Evolutionary conservation across 2,888 invertebrate species (phyloP).

Genomic region (Caenorhabditis sulstoni): DNA sequence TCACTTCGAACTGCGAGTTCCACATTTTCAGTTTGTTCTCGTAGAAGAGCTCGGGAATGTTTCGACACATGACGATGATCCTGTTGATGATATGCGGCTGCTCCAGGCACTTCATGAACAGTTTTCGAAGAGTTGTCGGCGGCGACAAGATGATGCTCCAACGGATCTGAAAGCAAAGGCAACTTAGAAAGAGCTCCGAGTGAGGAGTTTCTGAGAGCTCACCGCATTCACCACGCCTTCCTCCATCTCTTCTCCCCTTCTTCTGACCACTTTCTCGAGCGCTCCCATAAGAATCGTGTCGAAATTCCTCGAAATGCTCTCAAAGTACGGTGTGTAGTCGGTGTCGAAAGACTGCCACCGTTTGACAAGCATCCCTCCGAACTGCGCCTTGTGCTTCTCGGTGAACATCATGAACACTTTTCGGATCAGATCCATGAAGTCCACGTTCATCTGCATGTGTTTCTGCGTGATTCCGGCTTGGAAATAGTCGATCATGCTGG

Average conservation of each 20-base stretch:
- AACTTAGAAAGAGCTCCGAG: too few species aligned
- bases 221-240: too few species aligned
- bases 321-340: slow-evolving; percentile 8
- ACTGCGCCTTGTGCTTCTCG: background rate
- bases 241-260: too few species aligned
- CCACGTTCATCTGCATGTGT: background rate
- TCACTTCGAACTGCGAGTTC: background rate
- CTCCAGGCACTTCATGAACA: background rate
- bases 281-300: background rate
- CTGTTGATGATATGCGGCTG: background rate
- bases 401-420: background rate
- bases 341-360: background rate
- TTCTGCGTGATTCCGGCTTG: background rate
- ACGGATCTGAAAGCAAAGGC: background rate
- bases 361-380: background rate
- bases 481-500: background rate
- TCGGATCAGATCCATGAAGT: background rate
- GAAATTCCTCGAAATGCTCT: background rate
- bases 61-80: background rate
- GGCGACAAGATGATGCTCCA: background rate
- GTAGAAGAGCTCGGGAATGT: background rate
- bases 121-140: background rate
- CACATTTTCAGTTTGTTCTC: background rate
- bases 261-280: too few species aligned
- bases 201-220: too few species aligned